A percentile compares a stretch with the other conserved stretches of the same genome.
Evolutionary conservation across 2,797 vertebrate species (phyloP).

Genomic region (Enoplosus armatus): DNA sequence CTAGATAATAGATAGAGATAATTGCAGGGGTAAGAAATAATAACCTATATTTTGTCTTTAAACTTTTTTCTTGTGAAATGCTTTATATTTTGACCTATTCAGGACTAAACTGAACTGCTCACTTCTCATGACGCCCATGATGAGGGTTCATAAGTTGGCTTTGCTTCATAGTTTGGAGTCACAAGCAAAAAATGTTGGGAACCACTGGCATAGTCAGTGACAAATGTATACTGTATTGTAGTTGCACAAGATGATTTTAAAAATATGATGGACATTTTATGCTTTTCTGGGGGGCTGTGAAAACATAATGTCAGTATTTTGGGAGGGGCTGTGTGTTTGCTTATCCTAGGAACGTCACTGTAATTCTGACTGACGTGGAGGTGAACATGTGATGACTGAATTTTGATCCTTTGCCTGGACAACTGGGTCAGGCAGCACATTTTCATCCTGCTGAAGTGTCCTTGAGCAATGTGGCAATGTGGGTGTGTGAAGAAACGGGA

Average conservation of each 20-base stretch:
- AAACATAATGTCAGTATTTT: constrained; percentile 8
- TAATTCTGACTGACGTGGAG: neutral
- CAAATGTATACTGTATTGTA: neutral
- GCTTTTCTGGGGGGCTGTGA: neutral
- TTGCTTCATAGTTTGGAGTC: neutral
- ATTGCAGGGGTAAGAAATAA: neutral
- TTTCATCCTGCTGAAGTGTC: constrained; percentile 1
- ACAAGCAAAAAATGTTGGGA: neutral
- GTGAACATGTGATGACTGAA: constrained; percentile 2
- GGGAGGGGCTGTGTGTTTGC: neutral
- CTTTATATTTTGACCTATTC: neutral
- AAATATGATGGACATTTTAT: constrained; percentile 1
- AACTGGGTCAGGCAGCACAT: neutral
- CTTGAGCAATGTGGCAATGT: constrained; percentile 2
- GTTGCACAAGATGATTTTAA: constrained; percentile 8
- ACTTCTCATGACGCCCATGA: neutral
- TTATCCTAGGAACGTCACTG: neutral
- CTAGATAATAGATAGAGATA: too few species aligned
- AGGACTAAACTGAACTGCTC: neutral
- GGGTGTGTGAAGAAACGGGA: neutral
- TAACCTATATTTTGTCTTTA: neutral
- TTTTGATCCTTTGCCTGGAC: neutral
- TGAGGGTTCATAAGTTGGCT: neutral
- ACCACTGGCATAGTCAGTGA: neutral
- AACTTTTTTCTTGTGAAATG: neutral